Evolutionary conservation across 2,888 invertebrate species (phyloP).

Genomic region (Xanthia togata): DNA sequence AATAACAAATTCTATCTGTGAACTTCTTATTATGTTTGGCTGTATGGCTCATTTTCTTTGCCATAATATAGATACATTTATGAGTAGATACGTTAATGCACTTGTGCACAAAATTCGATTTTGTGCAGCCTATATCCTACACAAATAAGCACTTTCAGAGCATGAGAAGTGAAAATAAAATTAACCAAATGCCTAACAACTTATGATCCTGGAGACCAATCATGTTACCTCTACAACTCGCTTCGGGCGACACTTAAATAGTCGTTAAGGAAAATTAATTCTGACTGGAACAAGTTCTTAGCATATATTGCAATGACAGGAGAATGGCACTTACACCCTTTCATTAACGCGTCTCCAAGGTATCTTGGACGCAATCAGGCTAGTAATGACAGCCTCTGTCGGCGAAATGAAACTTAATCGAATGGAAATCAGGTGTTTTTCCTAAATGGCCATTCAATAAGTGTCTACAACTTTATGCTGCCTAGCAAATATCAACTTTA

Average conservation of each 20-base stretch:
- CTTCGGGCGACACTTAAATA: slow-evolving; percentile 30
- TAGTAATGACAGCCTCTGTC: slow-evolving; percentile 71
- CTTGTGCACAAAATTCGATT: too few species aligned
- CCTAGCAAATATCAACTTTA: slow-evolving; percentile 6
- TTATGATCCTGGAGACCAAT: slow-evolving; percentile 43
- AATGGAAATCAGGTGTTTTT: slow-evolving; percentile 75
- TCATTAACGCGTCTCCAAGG: slow-evolving; percentile 35
- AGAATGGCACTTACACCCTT: slow-evolving; percentile 36
- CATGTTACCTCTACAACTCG: slow-evolving; percentile 22
- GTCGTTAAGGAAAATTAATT: slow-evolving; percentile 29
- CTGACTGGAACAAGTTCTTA: slow-evolving; percentile 11
- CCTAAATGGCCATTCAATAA: slow-evolving; percentile 58
- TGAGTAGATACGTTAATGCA: too few species aligned
- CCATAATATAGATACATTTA: too few species aligned
- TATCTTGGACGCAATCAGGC: slow-evolving; percentile 60
- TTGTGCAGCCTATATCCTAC: too few species aligned
- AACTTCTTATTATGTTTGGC: too few species aligned
- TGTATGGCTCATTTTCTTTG: too few species aligned
- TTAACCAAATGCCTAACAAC: slow-evolving; percentile 24
- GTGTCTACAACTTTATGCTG: not conserved
- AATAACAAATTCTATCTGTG: too few species aligned
- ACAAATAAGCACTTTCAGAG: too few species aligned
- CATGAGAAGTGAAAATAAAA: too few species aligned
- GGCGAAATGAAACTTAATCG: slow-evolving; percentile 72
- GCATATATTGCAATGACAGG: slow-evolving; percentile 50